Evolutionary conservation across 2,888 invertebrate species (phyloP).

Genomic region (Matsumyia berberina): DNA sequence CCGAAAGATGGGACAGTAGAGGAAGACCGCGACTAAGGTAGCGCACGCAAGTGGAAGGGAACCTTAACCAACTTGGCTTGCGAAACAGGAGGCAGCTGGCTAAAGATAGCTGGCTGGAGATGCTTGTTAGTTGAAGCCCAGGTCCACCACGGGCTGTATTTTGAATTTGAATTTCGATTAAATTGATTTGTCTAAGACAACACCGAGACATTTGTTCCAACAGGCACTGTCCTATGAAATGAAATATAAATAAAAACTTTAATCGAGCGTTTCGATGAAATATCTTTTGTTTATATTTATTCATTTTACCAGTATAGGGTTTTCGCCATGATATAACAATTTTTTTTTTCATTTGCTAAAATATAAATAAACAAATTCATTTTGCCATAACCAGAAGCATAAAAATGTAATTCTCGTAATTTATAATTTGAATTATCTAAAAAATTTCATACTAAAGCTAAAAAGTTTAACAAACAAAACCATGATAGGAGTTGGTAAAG

Average conservation of each 20-base stretch:
- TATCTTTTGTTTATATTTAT: slow-evolving; percentile 66
- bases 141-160: no score
- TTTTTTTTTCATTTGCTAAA: slow-evolving; percentile 44
- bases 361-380: slow-evolving; percentile 64
- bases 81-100: no score
- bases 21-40: no score
- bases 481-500: slow-evolving; percentile 69
- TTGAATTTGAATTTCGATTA: no score
- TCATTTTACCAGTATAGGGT: slow-evolving; percentile 67
- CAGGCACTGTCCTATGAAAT: no score
- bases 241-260: neutral
- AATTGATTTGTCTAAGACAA: no score
- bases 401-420: slow-evolving; percentile 61
- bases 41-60: no score
- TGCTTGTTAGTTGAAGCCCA: no score
- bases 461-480: slow-evolving; percentile 68
- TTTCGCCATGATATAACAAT: slow-evolving; percentile 62
- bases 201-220: no score
- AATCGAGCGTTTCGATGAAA: slow-evolving; percentile 56
- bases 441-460: slow-evolving; percentile 57
- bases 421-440: slow-evolving; percentile 63
- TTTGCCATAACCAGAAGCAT: slow-evolving; percentile 61
- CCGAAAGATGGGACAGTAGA: no score
- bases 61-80: no score
- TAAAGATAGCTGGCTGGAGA: no score